phyloP scores from a whole-genome alignment of 1,140 invertebrate species.

The Bacillus rossius region DNA sequence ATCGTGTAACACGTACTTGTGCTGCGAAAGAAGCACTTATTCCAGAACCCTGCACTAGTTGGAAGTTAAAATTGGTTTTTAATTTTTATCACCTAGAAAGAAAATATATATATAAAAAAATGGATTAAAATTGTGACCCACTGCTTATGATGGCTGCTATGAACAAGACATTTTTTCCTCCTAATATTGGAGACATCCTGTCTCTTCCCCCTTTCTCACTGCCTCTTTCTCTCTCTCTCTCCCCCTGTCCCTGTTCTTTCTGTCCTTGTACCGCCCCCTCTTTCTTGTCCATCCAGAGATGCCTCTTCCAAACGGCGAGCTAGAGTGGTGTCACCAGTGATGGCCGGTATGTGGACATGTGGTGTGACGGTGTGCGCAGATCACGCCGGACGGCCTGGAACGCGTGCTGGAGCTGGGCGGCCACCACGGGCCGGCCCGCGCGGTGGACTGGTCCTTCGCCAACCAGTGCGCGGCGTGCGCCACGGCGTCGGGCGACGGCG shows the following conservation, averaged over 20 bases:
- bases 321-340: background rate
- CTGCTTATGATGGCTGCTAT: too few relatives aligned
- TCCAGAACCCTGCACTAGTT: too few relatives aligned
- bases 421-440: constrained; percentile 48
- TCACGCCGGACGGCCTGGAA: constrained; percentile 39
- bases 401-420: constrained; percentile 51
- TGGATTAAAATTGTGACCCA: too few relatives aligned
- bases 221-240: too few relatives aligned
- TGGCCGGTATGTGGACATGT: background rate
- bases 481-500: constrained; percentile 54
- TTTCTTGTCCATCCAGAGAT: background rate
- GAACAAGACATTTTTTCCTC: too few relatives aligned
- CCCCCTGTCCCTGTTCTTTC: background rate
- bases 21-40: too few relatives aligned
- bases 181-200: too few relatives aligned
- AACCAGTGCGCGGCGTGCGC: constrained; percentile 57
- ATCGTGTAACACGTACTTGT: too few relatives aligned
- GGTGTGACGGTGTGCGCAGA: constrained; percentile 35
- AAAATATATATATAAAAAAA: too few relatives aligned
- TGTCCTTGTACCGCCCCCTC: background rate
- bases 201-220: too few relatives aligned
- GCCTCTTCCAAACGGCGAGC: background rate
- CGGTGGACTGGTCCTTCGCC: constrained; percentile 59
- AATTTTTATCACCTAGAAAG: too few relatives aligned
- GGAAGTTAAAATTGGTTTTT: too few relatives aligned